Evolutionary conservation across 23 tunicate species (phyloP).

Genomic region (Corella eumyota): DNA sequence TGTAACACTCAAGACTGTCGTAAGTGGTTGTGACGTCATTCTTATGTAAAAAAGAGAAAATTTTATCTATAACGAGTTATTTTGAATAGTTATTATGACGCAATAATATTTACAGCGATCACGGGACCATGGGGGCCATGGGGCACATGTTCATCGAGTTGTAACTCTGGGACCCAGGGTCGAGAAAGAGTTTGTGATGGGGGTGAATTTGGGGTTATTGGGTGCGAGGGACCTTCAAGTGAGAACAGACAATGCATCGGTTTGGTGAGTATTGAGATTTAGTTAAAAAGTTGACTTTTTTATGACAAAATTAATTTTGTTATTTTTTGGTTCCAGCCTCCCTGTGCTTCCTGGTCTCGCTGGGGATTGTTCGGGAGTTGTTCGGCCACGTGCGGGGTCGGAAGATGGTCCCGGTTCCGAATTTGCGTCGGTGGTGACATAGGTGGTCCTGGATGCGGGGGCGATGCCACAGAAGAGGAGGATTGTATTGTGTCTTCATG

Average conservation of each 20-base stretch:
- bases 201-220: conserved; percentile 31
- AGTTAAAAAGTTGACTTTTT: no score
- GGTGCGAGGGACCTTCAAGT: conserved; percentile 37
- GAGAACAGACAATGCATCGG: conserved; percentile 19
- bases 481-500: conserved; percentile 33
- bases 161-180: conserved; percentile 24
- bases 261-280: conserved; percentile 17
- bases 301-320: no score
- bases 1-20: conserved; percentile 17
- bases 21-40: conserved; percentile 4
- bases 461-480: conserved; percentile 15
- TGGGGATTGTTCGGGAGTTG: conserved; percentile 53
- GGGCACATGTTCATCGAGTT: conserved; percentile 24
- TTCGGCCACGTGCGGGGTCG: conserved; percentile 28
- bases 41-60: neutral
- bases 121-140: conserved; percentile 24
- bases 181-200: conserved; percentile 24
- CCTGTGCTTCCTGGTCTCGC: conserved; percentile 35
- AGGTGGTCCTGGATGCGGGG: conserved; percentile 64
- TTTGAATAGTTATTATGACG: neutral
- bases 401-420: conserved; percentile 27
- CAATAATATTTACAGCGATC: conserved; percentile 8
- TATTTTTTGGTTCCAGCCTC: conserved; percentile 15
- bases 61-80: neutral
- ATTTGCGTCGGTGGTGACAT: conserved; percentile 44